A percentile compares a stretch with the other conserved stretches of the same genome.
Conservation (phyloP, 2,888 invertebrate genomes). For the Ormyrus thymus region DNA sequence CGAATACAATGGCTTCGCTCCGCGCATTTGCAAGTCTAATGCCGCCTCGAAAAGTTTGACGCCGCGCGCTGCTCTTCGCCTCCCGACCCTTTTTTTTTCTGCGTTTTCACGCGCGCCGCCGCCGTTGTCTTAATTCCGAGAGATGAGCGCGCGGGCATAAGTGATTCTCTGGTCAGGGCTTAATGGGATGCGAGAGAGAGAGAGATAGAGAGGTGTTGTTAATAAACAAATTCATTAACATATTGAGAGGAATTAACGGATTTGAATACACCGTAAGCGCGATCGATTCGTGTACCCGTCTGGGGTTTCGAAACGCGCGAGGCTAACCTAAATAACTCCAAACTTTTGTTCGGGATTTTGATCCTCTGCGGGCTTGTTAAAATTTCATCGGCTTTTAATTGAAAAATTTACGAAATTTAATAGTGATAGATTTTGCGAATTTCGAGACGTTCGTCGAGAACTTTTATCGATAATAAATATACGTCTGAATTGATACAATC, state of each 20-base stretch:
- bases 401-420: no score
- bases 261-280: constrained; percentile 8
- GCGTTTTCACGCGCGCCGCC: constrained; percentile 22
- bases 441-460: no score
- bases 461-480: no score
- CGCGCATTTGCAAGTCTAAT: constrained; percentile 57
- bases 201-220: not conserved
- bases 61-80: not conserved
- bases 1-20: constrained; percentile 49
- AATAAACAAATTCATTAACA: constrained; percentile 34
- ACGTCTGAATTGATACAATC: no score
- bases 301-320: no score
- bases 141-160: not conserved
- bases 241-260: constrained; percentile 45
- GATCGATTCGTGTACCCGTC: no score
- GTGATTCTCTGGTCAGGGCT: constrained; percentile 10
- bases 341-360: no score
- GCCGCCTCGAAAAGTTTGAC: constrained; percentile 53
- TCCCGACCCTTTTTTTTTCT: not conserved
- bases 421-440: no score
- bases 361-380: no score
- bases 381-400: no score
- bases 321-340: no score
- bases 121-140: constrained; percentile 26
- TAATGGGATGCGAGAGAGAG: constrained; percentile 14